Base-by-base conservation (phyloP, 2,888 invertebrate species). In the Dascillus cervinus region DNA sequence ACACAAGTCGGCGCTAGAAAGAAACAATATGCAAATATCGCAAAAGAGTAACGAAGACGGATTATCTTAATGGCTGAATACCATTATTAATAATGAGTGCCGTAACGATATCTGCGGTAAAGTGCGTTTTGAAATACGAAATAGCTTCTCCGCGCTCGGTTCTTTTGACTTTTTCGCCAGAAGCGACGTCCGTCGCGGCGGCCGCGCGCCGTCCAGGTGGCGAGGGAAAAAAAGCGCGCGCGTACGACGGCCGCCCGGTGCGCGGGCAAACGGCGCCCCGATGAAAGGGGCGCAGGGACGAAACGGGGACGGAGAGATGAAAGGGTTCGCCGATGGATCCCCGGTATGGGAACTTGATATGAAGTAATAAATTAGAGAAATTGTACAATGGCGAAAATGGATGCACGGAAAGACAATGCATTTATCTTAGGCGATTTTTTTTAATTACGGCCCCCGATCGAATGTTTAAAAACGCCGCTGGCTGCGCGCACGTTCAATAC, bases 341-440 rank as follows among this genome's bases (percentile, higher is more conserved):
- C 31, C 36, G 44, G 44, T 42, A 37, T 40, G 45, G 44, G 44
- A 46, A 49, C 47, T 43, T 47, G 49, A 51, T 51, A 51, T 51
- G 51, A 49, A 50, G 51, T 49, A 51, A 51, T 51, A 51, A 51
- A 51, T 51, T 51, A 51, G 51, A 50, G 51, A 51, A 51, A 51
- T 51, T 51, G 49, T 49, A 49, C 49, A 49, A 48, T 49, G 47
- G 46, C 39, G 43, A 42, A 45, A 47, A 47, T 47, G 49, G 49
- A 51, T 46, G 46, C 44, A 40, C n/a, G 41, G 49, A 51, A 51
- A 51, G 51, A 51, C 51, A 51, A 51, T 50, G 46, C 49, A 49
- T 49, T 46, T 49, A 49, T 49, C 49, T 49, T 49, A 49, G n/a
- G n/a, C n/a, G n/a, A n/a, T n/a, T n/a, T n/a, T n/a, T n/a, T n/a